Evolutionary conservation across 2,888 invertebrate species (phyloP), one percentile per base, ranked within the genome.

Genomic region (Aricia artaxerxes): DNA sequence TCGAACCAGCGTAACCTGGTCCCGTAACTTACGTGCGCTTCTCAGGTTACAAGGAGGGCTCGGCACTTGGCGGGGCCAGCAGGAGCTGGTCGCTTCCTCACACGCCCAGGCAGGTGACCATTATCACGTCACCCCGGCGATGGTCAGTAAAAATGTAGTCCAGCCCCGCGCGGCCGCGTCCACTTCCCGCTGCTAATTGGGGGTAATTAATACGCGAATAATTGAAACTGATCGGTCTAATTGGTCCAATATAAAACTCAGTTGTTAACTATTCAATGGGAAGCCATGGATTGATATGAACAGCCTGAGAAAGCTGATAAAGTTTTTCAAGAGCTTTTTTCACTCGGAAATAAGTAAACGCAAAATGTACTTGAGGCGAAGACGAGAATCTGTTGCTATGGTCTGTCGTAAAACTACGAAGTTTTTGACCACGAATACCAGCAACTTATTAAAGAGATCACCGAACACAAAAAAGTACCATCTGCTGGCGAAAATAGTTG

Each of bases 351-450:
- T 86, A 24, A 82, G 80, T 9, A 87, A 83, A 84, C 85, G 80
- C 78, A 89, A 85, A 24, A 88, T 88, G 80, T 87, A 88, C 81
- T 81, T 92, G 84, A 89, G 88, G 85, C 86, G 87, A 24, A 87
- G 94, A 81, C 86, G 91, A 75, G 93, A 93, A 82, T 94, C 94
- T 0, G 92, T 94, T 4, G 92, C 92, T 4, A 89, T 91, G 1
- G 93, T 91, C 1, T 94, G 90, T 77, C 90, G 88, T 79, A 93
- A 90, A 84, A 94, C 94, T n/a, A 92, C 94, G 0, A 94, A 91
- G 83, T 94, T 94, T 79, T 79, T 94, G 1, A 85, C 91, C 7
- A 84, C 88, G 0, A 94, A 94, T 80, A 93, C 93, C 0, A 87
- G 89, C 0, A 90, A 88, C 81, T 86, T 94, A 69, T 83, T 93